Conservation (phyloP, 2,888 invertebrate species). For the Acanthosepion pharaonis region DNA sequence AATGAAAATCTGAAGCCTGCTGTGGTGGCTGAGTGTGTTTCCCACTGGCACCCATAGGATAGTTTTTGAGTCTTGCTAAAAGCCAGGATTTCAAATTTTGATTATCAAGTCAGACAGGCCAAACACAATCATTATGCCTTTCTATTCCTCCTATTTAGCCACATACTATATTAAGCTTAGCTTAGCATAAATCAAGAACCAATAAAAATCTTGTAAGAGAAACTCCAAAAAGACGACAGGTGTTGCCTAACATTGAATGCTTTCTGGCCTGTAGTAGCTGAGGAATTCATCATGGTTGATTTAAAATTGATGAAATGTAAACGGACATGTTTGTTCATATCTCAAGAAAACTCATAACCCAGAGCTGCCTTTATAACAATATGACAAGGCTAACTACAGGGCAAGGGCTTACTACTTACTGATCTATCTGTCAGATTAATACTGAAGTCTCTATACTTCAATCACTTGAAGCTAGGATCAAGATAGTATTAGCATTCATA, state of each 20-base stretch:
- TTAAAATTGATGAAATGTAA: background rate
- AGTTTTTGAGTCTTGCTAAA: too few species aligned
- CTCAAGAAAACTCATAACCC: background rate
- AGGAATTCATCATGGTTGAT: background rate
- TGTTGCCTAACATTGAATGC: background rate
- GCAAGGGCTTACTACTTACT: background rate
- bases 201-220: background rate
- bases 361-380: background rate
- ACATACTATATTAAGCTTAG: background rate
- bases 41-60: too few species aligned
- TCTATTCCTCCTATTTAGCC: background rate
- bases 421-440: background rate
- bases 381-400: background rate
- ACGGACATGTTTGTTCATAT: background rate
- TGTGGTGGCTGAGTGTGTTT: too few species aligned
- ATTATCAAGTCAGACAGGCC: background rate
- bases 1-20: too few species aligned
- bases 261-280: background rate
- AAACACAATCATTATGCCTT: background rate
- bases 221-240: background rate
- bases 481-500: background rate
- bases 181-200: background rate
- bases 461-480: background rate
- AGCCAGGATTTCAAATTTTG: too few species aligned
- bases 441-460: constrained; percentile 18